Conservation (phyloP, 2,797 vertebrate species). For the Peromyscus attwateri region DNA sequence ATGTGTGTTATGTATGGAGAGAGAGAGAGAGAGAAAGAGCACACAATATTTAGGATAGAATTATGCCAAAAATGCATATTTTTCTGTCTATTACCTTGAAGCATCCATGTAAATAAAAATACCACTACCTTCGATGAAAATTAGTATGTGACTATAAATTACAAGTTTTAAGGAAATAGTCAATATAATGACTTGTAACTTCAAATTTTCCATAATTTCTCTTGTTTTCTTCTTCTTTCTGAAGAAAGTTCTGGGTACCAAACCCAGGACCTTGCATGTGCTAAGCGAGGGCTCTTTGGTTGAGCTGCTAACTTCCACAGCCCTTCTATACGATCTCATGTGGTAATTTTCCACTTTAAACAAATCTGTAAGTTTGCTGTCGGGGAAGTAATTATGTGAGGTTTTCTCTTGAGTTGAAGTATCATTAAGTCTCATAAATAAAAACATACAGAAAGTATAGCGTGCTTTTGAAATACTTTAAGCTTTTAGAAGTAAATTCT, state of each 20-base stretch:
- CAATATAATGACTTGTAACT: conserved; percentile 3
- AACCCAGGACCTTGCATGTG: background rate
- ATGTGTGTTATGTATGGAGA: background rate
- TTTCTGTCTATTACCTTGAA: background rate
- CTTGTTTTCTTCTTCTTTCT: background rate
- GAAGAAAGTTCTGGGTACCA: background rate
- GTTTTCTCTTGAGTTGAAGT: conserved; percentile 54
- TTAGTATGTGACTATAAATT: background rate
- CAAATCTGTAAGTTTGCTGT: conserved; percentile 17
- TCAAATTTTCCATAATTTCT: background rate
- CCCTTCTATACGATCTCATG: background rate
- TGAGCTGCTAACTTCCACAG: background rate
- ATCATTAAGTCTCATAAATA: conserved; percentile 46
- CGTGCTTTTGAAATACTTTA: background rate
- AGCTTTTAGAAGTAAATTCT: background rate
- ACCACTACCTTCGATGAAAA: background rate
- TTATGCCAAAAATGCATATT: background rate
- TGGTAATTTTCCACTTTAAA: conserved; percentile 42
- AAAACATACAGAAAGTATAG: conserved; percentile 14
- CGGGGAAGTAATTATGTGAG: background rate
- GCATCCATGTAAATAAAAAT: background rate
- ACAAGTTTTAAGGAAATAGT: conserved; percentile 2
- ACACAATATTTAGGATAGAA: background rate
- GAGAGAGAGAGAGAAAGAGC: background rate
- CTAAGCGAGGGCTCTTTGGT: background rate